phyloP scores from a whole-genome alignment of 1,140 invertebrate species.

The Vanessa tameamea region DNA sequence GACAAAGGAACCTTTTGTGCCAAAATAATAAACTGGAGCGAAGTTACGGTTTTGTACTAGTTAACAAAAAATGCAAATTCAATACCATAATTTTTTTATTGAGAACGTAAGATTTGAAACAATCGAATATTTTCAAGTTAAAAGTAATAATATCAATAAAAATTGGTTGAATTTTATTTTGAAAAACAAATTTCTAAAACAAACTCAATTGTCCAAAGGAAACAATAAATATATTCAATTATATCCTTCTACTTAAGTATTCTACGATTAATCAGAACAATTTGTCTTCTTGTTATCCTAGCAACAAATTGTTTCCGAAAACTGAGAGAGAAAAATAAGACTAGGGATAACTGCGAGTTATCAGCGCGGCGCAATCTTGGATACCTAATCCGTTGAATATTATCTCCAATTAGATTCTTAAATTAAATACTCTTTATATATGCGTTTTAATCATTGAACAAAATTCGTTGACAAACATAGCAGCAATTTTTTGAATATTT shows the following conservation, averaged over 20 bases:
- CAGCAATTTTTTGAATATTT: no score
- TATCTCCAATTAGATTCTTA: background rate
- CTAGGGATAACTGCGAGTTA: background rate
- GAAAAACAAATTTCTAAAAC: background rate
- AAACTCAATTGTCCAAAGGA: background rate
- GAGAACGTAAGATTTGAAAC: no score
- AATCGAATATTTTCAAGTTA: no score
- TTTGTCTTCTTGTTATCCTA: constrained; percentile 6
- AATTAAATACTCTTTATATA: background rate
- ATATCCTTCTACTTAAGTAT: background rate
- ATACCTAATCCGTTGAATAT: background rate
- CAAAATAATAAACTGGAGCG: no score
- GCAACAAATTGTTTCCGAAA: constrained; percentile 2
- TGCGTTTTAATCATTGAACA: background rate
- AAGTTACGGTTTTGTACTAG: no score
- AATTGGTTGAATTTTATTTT: no score
- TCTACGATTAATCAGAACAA: background rate
- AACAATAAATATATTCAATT: background rate
- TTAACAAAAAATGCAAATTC: no score
- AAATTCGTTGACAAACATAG: no score
- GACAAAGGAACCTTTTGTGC: no score
- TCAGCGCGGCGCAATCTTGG: background rate
- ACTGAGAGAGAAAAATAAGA: background rate
- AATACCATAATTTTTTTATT: no score
- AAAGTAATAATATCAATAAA: no score